Evolutionary conservation across 2,113 vertebrate species (phyloP), one percentile per base, ranked within the genome.

Genomic region (Numida meleagris): DNA sequence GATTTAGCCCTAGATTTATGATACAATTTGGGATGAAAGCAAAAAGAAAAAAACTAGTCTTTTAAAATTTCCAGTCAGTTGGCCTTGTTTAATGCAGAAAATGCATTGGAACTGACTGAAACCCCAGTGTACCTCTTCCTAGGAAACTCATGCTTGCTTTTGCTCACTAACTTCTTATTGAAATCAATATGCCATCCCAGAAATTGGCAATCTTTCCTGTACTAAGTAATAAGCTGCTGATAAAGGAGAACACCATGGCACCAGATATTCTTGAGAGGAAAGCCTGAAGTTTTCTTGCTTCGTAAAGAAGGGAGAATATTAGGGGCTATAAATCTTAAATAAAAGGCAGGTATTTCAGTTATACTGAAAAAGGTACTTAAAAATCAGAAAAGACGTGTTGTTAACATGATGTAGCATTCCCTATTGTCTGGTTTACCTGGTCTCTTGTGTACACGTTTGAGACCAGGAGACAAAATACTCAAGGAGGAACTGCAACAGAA

Each of bases 361-460:
- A 0, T 23, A 19, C 9, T 48, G 57, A 84, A 62, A 8, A 17
- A 73, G 65, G 40, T 12, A 10, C 31, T 46, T 0, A 43, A 45
- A 61, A 83, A 17, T 16, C 46, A 65, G 34, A 51, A 63, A 23
- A 74, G 42, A 43, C 6, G 31, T 43, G 33, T 66, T 70, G 16
- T 18, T 31, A 45, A 36, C 15, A 42, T 2, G 4, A 12, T 3
- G 17, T 40, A 9, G 23, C 59, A 42, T 24, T 48, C 34, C 16
- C 50, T 51, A 4, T 9, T 55, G 43, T 27, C 34, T 24, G 36
- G 1, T 19, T 84, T 40, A 40, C 14, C 10, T 10, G 34, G 7
- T 25, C 57, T 81, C 45, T 51, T 57, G 10, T 42, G 27, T 10
- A 0, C 7, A 5, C 68, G 20, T 48, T 12, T 65, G 8, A 34